phyloP scores from a whole-genome alignment of 2,797 vertebrate genomes.

The Propithecus perrieri region DNA sequence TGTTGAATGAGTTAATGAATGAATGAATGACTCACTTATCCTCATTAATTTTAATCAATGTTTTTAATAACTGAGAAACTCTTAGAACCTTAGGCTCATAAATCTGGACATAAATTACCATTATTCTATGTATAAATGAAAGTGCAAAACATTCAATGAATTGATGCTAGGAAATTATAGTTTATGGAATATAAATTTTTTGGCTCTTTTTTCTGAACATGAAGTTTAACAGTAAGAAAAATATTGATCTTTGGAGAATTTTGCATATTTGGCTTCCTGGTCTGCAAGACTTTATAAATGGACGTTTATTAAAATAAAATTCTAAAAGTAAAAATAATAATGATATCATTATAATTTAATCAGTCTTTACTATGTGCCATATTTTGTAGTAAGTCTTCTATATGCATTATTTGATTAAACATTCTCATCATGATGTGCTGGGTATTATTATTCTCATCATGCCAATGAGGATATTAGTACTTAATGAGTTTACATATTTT shows the following conservation, averaged over 20 bases:
- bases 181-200: constrained; percentile 37
- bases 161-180: constrained; percentile 50
- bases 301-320: neutral
- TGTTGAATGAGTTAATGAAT: constrained; percentile 17
- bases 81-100: neutral
- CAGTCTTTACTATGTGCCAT: neutral
- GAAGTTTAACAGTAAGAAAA: neutral
- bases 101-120: constrained; percentile 8
- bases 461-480: neutral
- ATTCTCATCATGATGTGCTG: neutral
- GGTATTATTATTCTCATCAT: neutral
- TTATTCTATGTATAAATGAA: constrained; percentile 34
- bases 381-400: neutral
- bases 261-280: neutral
- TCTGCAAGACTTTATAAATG: neutral
- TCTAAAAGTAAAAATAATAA: neutral
- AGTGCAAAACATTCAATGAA: constrained; percentile 50
- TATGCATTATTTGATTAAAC: neutral
- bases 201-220: neutral
- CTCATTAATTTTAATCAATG: neutral
- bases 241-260: constrained; percentile 34
- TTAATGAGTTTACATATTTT: neutral
- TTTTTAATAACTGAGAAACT: constrained; percentile 23
- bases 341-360: neutral
- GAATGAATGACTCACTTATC: constrained; percentile 40